Percentiles rank a stretch among this genome's conserved stretches.
These are phyloP conservation scores for Ispidina picta DNA, from an alignment of 2,797 vertebrate species.

Conservation along the genomic window DNA sequence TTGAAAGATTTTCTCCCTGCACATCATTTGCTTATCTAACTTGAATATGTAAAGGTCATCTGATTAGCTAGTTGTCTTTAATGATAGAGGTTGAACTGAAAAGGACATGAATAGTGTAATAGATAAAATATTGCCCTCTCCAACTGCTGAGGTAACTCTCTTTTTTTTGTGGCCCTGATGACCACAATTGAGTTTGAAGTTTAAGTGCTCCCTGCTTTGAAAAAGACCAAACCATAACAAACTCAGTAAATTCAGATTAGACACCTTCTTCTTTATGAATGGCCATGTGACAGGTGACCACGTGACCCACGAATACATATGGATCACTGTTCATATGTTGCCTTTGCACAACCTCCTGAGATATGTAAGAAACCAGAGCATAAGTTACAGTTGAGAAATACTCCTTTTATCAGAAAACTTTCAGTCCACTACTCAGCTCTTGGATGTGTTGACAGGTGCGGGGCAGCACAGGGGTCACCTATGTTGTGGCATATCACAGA, in stretches of 20 bases:
- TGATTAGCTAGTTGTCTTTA: neutral
- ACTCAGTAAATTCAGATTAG: neutral
- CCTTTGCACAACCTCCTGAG: neutral
- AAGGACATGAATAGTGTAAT: neutral
- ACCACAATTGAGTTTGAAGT: neutral
- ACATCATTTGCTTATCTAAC: neutral
- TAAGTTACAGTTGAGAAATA: neutral
- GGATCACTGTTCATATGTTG: neutral
- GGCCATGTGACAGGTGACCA: neutral
- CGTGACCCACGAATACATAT: neutral
- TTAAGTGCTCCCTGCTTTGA: neutral
- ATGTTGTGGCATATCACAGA: neutral
- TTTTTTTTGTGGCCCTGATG: neutral
- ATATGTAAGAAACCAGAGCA: neutral
- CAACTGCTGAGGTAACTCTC: neutral
- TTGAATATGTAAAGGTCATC: neutral
- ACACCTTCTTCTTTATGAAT: neutral
- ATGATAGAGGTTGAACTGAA: neutral
- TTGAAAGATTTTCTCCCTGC: neutral
- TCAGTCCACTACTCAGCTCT: neutral
- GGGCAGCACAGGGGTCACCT: neutral
- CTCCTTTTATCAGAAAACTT: neutral
- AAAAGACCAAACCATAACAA: neutral
- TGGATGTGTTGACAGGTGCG: fast-evolving
- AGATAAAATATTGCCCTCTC: neutral